These are phyloP conservation scores for Ophonus ardosiacus DNA, from an alignment of 2,888 invertebrate species.

Conservation along the genomic window DNA sequence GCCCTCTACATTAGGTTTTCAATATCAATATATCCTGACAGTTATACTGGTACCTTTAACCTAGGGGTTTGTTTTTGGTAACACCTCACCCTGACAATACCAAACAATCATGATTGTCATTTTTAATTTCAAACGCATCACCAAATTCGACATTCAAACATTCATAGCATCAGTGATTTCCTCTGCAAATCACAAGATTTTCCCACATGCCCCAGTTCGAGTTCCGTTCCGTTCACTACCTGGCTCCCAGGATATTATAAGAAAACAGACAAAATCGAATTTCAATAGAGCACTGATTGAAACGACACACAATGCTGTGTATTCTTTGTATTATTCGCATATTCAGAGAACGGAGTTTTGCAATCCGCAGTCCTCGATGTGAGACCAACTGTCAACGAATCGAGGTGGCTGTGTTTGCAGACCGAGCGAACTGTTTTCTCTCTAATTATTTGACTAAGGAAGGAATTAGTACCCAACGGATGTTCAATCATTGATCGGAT, in stretches of 20 bases:
- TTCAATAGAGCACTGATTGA: slow-evolving; percentile 69
- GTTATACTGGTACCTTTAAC: too few species aligned
- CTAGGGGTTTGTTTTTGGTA: too few species aligned
- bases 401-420: neutral
- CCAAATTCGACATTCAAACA: neutral
- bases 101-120: neutral
- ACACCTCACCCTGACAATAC: too few species aligned
- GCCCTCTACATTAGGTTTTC: too few species aligned
- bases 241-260: slow-evolving; percentile 72
- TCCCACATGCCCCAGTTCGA: slow-evolving; percentile 55
- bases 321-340: slow-evolving; percentile 62
- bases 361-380: slow-evolving; percentile 4
- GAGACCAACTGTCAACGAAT: slow-evolving; percentile 61
- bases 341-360: slow-evolving; percentile 52
- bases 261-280: slow-evolving; percentile 73
- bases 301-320: slow-evolving; percentile 58
- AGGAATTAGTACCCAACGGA: slow-evolving; percentile 1
- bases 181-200: slow-evolving; percentile 1
- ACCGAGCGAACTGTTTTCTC: neutral
- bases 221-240: slow-evolving; percentile 58
- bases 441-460: neutral
- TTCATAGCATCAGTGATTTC: neutral
- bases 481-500: neutral
- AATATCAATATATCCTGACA: too few species aligned
- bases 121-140: neutral